Evolutionary conservation across 2,113 vertebrate genomes (phyloP), one percentile per base, ranked within the genome.

Genomic region (Bubo bubo): DNA sequence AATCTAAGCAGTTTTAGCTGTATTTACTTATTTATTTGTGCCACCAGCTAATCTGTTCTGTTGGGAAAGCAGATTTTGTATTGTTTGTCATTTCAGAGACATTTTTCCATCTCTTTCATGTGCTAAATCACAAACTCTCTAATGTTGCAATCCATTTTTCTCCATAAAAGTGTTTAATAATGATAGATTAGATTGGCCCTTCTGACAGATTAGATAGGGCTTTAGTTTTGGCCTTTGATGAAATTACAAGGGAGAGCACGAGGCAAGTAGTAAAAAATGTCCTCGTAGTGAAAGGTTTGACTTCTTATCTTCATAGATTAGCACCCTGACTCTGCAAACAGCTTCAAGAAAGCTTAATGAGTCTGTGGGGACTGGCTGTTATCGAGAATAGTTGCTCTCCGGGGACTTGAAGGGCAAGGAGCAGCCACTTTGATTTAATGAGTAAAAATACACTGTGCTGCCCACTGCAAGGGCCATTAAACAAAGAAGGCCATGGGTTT

Each of bases 191-290:
- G 96, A 98, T 97, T 89, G 91, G 91, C 60, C 66, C 70, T 96
- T 96, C 82, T 97, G 90, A 97, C 94, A 98, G 94, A 97, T 98
- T 97, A 98, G 97, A 96, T 97, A 97, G 93, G 90, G 81, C 92
- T 95, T 97, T 94, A 76, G 28, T 92, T 83, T 95, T 95, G 90
- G 87, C 92, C 95, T 98, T 97, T 97, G 95, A 97, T 96, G 95
- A 97, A 98, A 96, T 96, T 90, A 93, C 82, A 86, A 94, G 72
- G 75, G 88, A 97, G 88, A 97, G 17, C 81, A 93, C 35, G 15
- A 89, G 91, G 58, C 76, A 88, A 83, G 66, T 75, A 84, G 93
- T 82, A 96, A 91, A 79, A 92, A 97, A 96, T 45, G 91, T 95
- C 80, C 86, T 89, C 80, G 0, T 63, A 93, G 56, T 83, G 95